Evolutionary conservation across 2,888 invertebrate genomes (phyloP), one percentile per base, ranked within the genome.

Genomic region (Amblyjoppa fuscipennis): DNA sequence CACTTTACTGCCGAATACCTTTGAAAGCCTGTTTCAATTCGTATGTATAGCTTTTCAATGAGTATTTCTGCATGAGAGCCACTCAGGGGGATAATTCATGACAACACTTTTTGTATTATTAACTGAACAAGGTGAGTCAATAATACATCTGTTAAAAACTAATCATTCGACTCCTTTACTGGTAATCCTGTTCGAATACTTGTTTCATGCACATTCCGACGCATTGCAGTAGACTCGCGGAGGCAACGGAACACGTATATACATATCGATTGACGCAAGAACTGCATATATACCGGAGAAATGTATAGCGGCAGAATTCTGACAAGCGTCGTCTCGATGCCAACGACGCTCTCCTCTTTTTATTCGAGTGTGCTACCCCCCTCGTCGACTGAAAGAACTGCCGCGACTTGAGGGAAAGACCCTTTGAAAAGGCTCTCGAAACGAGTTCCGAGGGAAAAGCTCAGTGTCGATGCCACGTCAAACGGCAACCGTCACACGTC

Each of bases 391-490:
- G 75, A 80, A 68, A 76, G 80, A 79, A 80, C 66, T 68, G 76
- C 80, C 76, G 75, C 79, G 73, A 75, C 41, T 20, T 28, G 71
- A 76, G 49, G 71, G 25, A 70, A 45, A 56, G 70, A 66, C 66
- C 68, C 81, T 81, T 74, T 83, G 83, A 82, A 75, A 84, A 85
- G 66, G 75, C 81, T 85, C 82, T 69, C 82, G 81, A 71, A 78
- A 84, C 61, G 83, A 51, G 41, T 76, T 79, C 38, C 53, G 66
- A 51, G 76, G 66, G 83, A 81, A 85, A 83, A 83, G 80, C 83
- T 83, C 80, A 83, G 83, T 73, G 80, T 85, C 85, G 83, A 85
- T 83, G 73, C 80, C 76, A 73, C 83, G 83, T 83, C 76, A 83
- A 83, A 85, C 83, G 80, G 83, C 85, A 75, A 45, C 31, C 78